Evolutionary conservation across 2,113 vertebrate genomes (phyloP), one percentile per base, ranked within the genome.

Genomic region (Psilopogon haemacephalus): DNA sequence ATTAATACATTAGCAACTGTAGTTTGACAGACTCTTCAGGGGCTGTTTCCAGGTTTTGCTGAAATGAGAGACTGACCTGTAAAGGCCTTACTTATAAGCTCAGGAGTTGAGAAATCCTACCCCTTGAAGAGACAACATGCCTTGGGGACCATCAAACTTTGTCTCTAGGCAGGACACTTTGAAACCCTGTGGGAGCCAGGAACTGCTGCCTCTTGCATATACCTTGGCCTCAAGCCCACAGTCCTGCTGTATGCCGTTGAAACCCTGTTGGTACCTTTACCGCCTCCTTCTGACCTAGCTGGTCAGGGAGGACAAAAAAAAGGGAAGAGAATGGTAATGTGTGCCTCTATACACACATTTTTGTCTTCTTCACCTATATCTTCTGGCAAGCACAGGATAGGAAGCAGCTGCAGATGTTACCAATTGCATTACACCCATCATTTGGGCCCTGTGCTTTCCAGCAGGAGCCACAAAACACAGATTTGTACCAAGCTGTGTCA

Each of bases 1-100:
- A 86, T 91, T 95, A 85, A 93, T 88, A 93, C 91, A 95, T 95
- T 86, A 95, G 60, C 90, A 86, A 80, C 93, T 91, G 85, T 86
- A 83, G 79, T 33, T 68, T 93, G 92, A 85, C 93, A 91, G 26
- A 10, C 68, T 77, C 23, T 71, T 82, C 76, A 74, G 92, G 55
- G 46, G 33, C 15, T 60, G 71, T 5, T 89, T 88, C 92, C 87
- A 94, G 88, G 15, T 84, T 96, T 88, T 90, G 40, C n/a, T 71
- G 82, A 86, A 30, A 77, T 59, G 56, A 76, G 55, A 76, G 28
- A 8, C 85, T 83, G 68, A 83, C 75, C 78, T 14, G 3, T 71
- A 81, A 84, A 88, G 38, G 32, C 65, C 86, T 12, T 74, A 64
- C 46, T 76, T 4, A 6, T 85, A 74, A 82, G 63, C 64, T 30